These are phyloP conservation scores for Syrista parreyssii DNA, from an alignment of 2,888 invertebrate species.

Conservation along the genomic window DNA sequence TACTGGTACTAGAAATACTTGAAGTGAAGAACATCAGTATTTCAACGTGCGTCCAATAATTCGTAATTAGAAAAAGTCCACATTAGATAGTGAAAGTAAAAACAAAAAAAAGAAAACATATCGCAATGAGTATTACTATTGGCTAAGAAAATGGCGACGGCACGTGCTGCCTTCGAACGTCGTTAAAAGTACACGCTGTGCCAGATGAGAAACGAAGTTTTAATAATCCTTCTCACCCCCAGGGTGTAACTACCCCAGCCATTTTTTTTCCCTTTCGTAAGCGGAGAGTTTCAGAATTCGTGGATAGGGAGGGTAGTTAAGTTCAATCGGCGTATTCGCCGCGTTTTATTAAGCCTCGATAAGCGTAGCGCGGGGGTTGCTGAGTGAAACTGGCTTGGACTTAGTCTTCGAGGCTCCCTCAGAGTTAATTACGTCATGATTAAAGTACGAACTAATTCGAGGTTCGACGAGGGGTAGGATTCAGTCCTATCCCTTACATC, in stretches of 20 bases:
- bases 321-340: not conserved
- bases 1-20: not conserved
- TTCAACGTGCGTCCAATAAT: not conserved
- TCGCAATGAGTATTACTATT: not conserved
- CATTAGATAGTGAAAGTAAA: not conserved
- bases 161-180: not conserved
- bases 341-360: slow-evolving; percentile 34
- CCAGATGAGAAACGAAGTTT: not conserved
- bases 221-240: not conserved
- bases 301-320: not conserved
- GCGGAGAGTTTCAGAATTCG: not conserved
- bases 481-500: not conserved
- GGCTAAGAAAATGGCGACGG: not conserved
- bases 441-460: slow-evolving; percentile 30
- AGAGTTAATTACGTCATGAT: slow-evolving; percentile 43
- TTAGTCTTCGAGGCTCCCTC: slow-evolving; percentile 38
- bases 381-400: slow-evolving; percentile 39
- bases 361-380: slow-evolving; percentile 28
- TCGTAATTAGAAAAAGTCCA: not conserved
- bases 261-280: not conserved
- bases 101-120: not conserved
- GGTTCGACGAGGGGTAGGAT: not conserved
- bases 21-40: not conserved
- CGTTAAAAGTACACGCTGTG: not conserved
- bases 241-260: not conserved